phyloP scores from a whole-genome alignment of 2,113 vertebrate species.

The Tupaia chinensis region DNA sequence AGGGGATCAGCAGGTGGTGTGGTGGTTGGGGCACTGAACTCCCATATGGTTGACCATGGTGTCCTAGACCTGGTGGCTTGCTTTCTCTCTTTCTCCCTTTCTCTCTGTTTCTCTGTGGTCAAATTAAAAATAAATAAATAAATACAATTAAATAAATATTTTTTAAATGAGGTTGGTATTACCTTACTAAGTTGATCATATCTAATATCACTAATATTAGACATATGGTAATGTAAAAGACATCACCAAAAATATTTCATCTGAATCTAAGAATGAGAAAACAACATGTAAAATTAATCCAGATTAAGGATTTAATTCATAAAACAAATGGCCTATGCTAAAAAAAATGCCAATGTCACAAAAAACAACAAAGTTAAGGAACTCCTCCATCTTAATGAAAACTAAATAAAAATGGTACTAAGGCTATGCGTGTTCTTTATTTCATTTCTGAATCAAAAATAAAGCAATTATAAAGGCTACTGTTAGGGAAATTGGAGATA shows the following conservation, averaged over 20 bases:
- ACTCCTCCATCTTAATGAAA: background rate
- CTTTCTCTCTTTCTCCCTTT: too few relatives aligned
- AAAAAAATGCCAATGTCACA: background rate
- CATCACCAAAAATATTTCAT: background rate
- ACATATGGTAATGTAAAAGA: background rate
- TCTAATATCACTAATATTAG: background rate
- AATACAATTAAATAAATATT: background rate
- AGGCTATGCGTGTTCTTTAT: background rate
- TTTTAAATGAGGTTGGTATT: background rate
- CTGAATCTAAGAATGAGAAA: background rate
- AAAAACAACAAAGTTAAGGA: background rate
- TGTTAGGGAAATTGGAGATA: background rate
- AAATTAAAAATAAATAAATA: too few relatives aligned
- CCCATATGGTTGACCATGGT: too few relatives aligned
- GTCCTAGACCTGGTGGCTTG: too few relatives aligned
- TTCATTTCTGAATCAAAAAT: background rate
- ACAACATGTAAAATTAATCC: background rate
- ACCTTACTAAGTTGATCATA: background rate
- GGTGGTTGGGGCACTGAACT: too few relatives aligned
- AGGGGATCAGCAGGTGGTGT: too few relatives aligned
- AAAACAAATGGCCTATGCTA: background rate
- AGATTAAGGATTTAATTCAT: background rate
- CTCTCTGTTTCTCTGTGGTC: too few relatives aligned
- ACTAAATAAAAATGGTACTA: background rate
- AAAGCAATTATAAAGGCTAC: background rate